Evolutionary conservation across 2,888 invertebrate species (phyloP).

Genomic region (Alloscopus bannaensis): DNA sequence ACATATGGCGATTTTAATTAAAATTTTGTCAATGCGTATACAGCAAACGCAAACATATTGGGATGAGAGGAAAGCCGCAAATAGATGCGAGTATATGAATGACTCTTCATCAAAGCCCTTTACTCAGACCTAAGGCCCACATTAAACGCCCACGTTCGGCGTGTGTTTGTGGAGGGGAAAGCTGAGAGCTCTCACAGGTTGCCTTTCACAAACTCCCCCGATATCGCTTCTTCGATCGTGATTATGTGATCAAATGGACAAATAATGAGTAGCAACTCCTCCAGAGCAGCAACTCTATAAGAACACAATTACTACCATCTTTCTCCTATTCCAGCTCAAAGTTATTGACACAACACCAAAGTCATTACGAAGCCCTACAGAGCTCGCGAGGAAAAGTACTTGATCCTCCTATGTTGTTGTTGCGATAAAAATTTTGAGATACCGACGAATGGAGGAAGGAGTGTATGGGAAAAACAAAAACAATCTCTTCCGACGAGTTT

Average conservation of each 20-base stretch:
- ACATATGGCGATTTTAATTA: conserved; percentile 57
- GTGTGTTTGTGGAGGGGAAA: too few relatives aligned
- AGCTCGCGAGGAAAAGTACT: not conserved
- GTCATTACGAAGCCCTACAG: conserved; percentile 3
- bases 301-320: conserved; percentile 11
- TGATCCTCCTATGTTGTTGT: not conserved
- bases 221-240: conserved; percentile 29
- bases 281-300: not conserved
- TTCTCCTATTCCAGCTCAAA: conserved; percentile 38
- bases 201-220: not conserved
- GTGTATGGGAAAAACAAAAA: not conserved
- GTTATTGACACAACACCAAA: conserved; percentile 43
- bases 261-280: conserved; percentile 44
- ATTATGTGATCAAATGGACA: conserved; percentile 48
- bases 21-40: conserved; percentile 45
- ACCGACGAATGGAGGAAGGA: not conserved
- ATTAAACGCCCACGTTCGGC: too few relatives aligned
- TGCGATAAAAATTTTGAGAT: not conserved
- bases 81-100: too few relatives aligned
- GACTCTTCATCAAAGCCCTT: too few relatives aligned
- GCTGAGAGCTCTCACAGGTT: conserved; percentile 35
- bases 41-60: too few relatives aligned
- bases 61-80: too few relatives aligned
- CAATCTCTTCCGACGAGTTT: not conserved
- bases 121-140: too few relatives aligned